Percentiles rank a stretch among this genome's conserved stretches.
phyloP scores from a whole-genome alignment of 2,113 vertebrate genomes.

The Arizona elegans region DNA sequence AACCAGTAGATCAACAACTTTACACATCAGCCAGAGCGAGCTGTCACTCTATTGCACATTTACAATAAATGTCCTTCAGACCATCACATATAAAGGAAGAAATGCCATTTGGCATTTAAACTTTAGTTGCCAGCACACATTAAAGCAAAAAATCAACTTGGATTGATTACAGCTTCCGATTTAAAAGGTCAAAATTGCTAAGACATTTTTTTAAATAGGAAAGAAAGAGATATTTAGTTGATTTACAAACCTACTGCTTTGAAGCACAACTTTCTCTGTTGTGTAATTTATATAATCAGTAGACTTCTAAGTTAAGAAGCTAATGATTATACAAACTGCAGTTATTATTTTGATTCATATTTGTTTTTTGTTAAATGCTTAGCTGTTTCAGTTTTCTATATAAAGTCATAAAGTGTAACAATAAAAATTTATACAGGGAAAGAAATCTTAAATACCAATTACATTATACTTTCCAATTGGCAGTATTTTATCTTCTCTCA shows the following conservation, averaged over 20 bases:
- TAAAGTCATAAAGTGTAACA: neutral
- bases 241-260: conserved; percentile 57
- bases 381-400: neutral
- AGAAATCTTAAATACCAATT: neutral
- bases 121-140: conserved; percentile 59
- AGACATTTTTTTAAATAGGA: conserved; percentile 34
- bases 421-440: conserved; percentile 25
- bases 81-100: conserved; percentile 54
- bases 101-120: conserved; percentile 69
- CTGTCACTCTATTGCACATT: conserved; percentile 74
- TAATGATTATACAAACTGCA: conserved; percentile 50
- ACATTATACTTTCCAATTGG: conserved; percentile 26
- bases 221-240: conserved; percentile 52
- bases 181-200: conserved; percentile 70
- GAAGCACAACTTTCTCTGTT: conserved; percentile 52
- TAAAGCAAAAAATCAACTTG: conserved; percentile 57
- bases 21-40: conserved; percentile 66
- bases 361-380: conserved; percentile 17
- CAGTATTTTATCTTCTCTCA: conserved; percentile 23
- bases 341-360: neutral
- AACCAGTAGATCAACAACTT: conserved; percentile 66
- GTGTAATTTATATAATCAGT: conserved; percentile 42
- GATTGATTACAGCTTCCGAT: conserved; percentile 62
- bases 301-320: conserved; percentile 49
- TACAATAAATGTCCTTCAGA: conserved; percentile 60